Evolutionary conservation across 2,797 vertebrate genomes (phyloP).

Genomic region (Hoplostethus mediterraneus): DNA sequence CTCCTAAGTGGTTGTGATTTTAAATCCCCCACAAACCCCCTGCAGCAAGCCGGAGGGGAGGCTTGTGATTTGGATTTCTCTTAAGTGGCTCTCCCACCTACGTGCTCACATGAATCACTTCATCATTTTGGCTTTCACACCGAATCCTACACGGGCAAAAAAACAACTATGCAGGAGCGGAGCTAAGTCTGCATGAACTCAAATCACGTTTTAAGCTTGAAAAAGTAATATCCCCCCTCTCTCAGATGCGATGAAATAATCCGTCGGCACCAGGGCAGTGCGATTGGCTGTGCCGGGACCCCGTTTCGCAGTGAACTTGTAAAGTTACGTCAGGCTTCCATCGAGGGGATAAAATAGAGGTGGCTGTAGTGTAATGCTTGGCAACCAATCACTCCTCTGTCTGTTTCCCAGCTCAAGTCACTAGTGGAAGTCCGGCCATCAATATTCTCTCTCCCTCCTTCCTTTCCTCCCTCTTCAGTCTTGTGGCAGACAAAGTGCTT

Average conservation of each 20-base stretch:
- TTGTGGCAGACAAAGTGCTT: conserved; percentile 52
- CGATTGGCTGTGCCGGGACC: conserved; percentile 12
- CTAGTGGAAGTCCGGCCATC: conserved; percentile 57
- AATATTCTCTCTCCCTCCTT: conserved; percentile 58
- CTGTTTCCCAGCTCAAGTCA: conserved; percentile 58
- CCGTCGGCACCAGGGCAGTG: conserved; percentile 6
- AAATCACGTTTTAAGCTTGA: conserved; percentile 32
- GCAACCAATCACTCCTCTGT: conserved; percentile 61
- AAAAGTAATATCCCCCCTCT: conserved; percentile 17
- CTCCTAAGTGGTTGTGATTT: conserved; percentile 63
- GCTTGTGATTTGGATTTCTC: conserved; percentile 68
- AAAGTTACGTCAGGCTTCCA: conserved; percentile 53
- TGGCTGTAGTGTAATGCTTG: conserved; percentile 52
- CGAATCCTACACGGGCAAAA: conserved; percentile 22
- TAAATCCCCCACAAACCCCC: conserved; percentile 57
- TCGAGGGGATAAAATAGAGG: conserved; percentile 57
- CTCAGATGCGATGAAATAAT: conserved; percentile 8
- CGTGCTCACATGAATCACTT: conserved; percentile 55
- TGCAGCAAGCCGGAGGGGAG: conserved; percentile 49
- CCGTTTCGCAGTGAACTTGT: conserved; percentile 35
- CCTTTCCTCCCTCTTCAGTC: conserved; percentile 25
- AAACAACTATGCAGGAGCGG: conserved; percentile 3
- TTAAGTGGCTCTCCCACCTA: conserved; percentile 57
- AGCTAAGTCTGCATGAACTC: conserved; percentile 32
- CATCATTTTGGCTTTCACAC: conserved; percentile 54